Percentiles rank a stretch among this genome's conserved stretches.
These are phyloP conservation scores for Gastrophysa polygoni DNA, from an alignment of 2,888 invertebrate genomes.

Conservation along the genomic window DNA sequence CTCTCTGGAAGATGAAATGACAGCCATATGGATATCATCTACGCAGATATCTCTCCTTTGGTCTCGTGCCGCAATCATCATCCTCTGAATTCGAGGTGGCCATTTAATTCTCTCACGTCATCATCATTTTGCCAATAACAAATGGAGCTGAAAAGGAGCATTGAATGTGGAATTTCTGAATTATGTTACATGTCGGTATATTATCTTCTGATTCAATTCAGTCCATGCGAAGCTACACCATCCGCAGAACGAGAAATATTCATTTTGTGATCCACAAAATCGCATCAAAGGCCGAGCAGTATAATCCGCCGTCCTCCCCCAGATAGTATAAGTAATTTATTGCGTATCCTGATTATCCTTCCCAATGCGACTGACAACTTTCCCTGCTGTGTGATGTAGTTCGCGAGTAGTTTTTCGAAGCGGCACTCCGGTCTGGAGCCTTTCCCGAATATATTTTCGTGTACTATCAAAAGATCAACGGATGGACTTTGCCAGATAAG, in stretches of 20 bases:
- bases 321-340: constrained; percentile 27
- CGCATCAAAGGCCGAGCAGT: constrained; percentile 19
- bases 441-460: constrained; percentile 30
- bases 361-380: constrained; percentile 23
- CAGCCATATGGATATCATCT: too few relatives aligned
- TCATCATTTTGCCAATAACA: too few relatives aligned
- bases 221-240: background rate
- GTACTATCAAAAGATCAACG: constrained; percentile 31
- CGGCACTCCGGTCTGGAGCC: constrained; percentile 26
- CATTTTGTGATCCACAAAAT: background rate
- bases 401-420: constrained; percentile 21
- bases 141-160: too few relatives aligned
- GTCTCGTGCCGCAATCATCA: too few relatives aligned
- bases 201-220: too few relatives aligned
- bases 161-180: too few relatives aligned
- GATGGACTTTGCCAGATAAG: constrained; percentile 29
- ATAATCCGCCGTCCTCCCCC: constrained; percentile 22
- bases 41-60: too few relatives aligned
- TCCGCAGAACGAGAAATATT: background rate
- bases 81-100: too few relatives aligned
- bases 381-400: constrained; percentile 22
- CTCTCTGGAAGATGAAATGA: too few relatives aligned
- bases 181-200: too few relatives aligned
- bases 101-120: too few relatives aligned
- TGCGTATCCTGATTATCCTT: constrained; percentile 27